A percentile compares a stretch with the other conserved stretches of the same genome.
Evolutionary conservation across 2,888 invertebrate genomes (phyloP).

Genomic region (Blomia tropicalis): DNA sequence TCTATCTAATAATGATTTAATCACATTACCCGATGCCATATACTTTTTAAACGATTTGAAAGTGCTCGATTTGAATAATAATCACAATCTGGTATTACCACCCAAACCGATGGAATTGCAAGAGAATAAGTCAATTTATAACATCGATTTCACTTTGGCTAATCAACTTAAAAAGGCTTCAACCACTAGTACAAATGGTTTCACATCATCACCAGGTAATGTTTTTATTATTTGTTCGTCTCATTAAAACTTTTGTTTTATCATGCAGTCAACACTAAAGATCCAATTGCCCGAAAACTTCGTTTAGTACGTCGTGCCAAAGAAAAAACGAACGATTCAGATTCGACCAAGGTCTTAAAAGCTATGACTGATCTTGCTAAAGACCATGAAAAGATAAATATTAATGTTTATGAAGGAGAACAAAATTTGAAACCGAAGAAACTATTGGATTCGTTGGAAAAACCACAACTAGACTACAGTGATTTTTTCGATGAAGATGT

Average conservation of each 20-base stretch:
- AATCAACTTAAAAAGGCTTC: constrained; percentile 82
- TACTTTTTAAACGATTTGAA: constrained; percentile 79
- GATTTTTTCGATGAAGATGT: constrained; percentile 89
- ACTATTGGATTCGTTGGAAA: constrained; percentile 88
- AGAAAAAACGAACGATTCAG: constrained; percentile 56
- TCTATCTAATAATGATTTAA: constrained; percentile 75
- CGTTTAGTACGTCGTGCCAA: constrained; percentile 63
- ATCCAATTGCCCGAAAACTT: constrained; percentile 86
- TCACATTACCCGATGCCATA: constrained; percentile 91
- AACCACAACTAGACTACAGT: constrained; percentile 87
- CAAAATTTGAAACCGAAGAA: constrained; percentile 59
- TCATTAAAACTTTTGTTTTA: background rate
- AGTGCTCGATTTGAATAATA: constrained; percentile 72
- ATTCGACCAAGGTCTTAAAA: constrained; percentile 69
- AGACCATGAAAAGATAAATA: constrained; percentile 46
- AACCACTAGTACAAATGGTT: constrained; percentile 59
- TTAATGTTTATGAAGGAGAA: constrained; percentile 43
- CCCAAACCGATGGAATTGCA: constrained; percentile 57
- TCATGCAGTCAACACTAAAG: constrained; percentile 42
- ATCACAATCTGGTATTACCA: constrained; percentile 88
- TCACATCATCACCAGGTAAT: constrained; percentile 27
- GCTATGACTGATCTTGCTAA: constrained; percentile 71
- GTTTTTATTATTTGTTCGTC: constrained; percentile 4
- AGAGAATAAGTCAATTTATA: constrained; percentile 60
- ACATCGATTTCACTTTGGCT: constrained; percentile 94